These are phyloP conservation scores for Gastrophysa polygoni DNA, from an alignment of 2,888 invertebrate genomes.

Conservation along the genomic window DNA sequence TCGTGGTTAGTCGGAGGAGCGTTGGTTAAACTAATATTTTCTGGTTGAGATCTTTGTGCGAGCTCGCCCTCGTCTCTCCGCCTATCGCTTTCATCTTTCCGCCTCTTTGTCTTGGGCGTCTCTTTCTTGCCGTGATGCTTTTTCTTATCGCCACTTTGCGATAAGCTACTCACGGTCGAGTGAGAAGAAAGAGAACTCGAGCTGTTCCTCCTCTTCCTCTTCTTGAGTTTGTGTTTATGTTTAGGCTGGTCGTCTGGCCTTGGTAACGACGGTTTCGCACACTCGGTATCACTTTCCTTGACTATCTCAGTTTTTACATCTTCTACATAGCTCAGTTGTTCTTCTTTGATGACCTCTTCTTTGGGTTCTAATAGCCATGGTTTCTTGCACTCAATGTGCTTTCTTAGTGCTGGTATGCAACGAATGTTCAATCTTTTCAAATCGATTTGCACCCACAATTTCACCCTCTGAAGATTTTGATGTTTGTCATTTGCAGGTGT, in stretches of 20 bases:
- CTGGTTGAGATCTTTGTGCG: slow-evolving; percentile 49
- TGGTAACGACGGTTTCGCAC: slow-evolving; percentile 25
- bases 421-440: slow-evolving; percentile 58
- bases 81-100: slow-evolving; percentile 55
- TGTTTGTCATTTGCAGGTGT: slow-evolving; percentile 41
- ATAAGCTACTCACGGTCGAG: slow-evolving; percentile 53
- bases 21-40: slow-evolving; percentile 48
- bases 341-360: slow-evolving; percentile 27
- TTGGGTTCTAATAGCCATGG: slow-evolving; percentile 37
- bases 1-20: slow-evolving; percentile 70
- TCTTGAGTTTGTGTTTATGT: slow-evolving; percentile 46
- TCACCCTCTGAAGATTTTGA: slow-evolving; percentile 21
- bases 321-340: slow-evolving; percentile 20
- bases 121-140: slow-evolving; percentile 36
- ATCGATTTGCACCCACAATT: slow-evolving; percentile 44
- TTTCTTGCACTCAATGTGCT: slow-evolving; percentile 36
- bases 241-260: slow-evolving; percentile 27
- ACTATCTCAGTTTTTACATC: slow-evolving; percentile 21
- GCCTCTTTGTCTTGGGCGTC: slow-evolving; percentile 50
- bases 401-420: slow-evolving; percentile 40
- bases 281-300: slow-evolving; percentile 38
- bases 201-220: slow-evolving; percentile 56
- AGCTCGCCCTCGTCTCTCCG: too few relatives aligned
- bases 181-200: slow-evolving; percentile 55
- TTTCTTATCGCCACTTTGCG: slow-evolving; percentile 48